Evolutionary conservation across 1,140 invertebrate species (phyloP).

Genomic region (Limonius californicus): DNA sequence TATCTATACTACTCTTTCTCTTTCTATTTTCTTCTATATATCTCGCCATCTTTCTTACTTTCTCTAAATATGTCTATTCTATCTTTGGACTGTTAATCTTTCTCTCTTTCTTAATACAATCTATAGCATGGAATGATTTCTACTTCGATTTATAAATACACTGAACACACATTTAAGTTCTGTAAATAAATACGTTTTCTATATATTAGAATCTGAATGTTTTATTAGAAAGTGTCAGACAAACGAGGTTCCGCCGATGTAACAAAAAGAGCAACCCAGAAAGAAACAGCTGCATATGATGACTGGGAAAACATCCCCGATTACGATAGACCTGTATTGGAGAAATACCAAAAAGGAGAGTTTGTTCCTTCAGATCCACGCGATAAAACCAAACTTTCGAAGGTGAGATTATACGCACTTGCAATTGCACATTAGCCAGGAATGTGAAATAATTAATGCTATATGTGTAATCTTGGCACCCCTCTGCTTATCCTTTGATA

Average conservation of each 20-base stretch:
- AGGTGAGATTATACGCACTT: conserved; percentile 36
- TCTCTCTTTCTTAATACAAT: no score
- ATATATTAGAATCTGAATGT: background rate
- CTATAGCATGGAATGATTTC: no score
- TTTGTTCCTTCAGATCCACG: conserved; percentile 4
- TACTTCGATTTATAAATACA: no score
- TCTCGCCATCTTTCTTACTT: background rate
- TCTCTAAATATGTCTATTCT: no score
- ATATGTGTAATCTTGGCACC: conserved; percentile 13
- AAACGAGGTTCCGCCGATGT: background rate
- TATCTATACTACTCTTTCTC: background rate
- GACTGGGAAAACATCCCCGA: conserved; percentile 72
- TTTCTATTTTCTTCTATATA: no score
- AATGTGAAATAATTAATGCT: conserved; percentile 1
- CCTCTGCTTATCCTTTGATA: conserved; percentile 2
- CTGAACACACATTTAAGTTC: no score
- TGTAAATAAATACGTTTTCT: no score
- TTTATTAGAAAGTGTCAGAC: background rate
- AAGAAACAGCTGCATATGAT: conserved; percentile 45
- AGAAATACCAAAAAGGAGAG: conserved; percentile 56
- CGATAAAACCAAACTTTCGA: conserved; percentile 45
- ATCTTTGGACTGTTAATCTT: no score
- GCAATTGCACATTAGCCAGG: conserved; percentile 14
- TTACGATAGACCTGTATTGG: conserved; percentile 63
- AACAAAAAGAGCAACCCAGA: background rate